Evolutionary conservation across 2,888 invertebrate genomes (phyloP).

Genomic region (Cerceris rybyensis): DNA sequence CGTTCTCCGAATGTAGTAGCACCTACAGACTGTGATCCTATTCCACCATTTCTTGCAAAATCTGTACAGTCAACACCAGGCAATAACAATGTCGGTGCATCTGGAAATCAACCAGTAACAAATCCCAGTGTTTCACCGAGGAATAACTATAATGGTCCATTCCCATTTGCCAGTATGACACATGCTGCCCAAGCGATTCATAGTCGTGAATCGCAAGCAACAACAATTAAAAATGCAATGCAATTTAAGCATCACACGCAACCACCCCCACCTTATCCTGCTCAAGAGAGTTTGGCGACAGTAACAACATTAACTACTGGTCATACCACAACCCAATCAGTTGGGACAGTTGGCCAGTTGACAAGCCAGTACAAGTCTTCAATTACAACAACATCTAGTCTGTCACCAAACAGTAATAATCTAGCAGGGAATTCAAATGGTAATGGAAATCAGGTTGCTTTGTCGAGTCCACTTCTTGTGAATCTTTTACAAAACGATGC

Average conservation of each 20-base stretch:
- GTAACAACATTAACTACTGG: slow-evolving; percentile 75
- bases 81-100: slow-evolving; percentile 66
- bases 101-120: slow-evolving; percentile 70
- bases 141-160: slow-evolving; percentile 85
- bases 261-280: slow-evolving; percentile 82
- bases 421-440: slow-evolving; percentile 69
- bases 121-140: slow-evolving; percentile 80
- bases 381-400: slow-evolving; percentile 74
- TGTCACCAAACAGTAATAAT: slow-evolving; percentile 72
- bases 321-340: slow-evolving; percentile 73
- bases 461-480: slow-evolving; percentile 94
- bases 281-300: slow-evolving; percentile 78
- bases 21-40: slow-evolving; percentile 89
- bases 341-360: slow-evolving; percentile 75
- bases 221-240: slow-evolving; percentile 71
- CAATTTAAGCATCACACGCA: slow-evolving; percentile 79
- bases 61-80: slow-evolving; percentile 72
- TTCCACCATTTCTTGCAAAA: slow-evolving; percentile 79
- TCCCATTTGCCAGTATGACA: slow-evolving; percentile 96
- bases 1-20: slow-evolving; percentile 95
- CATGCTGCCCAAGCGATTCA: slow-evolving; percentile 92
- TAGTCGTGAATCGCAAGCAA: slow-evolving; percentile 84
- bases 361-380: slow-evolving; percentile 74
- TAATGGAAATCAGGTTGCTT: slow-evolving; percentile 85
- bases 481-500: slow-evolving; percentile 95